Evolutionary conservation across 2,888 invertebrate genomes (phyloP).

Genomic region (Candidula unifasciata): DNA sequence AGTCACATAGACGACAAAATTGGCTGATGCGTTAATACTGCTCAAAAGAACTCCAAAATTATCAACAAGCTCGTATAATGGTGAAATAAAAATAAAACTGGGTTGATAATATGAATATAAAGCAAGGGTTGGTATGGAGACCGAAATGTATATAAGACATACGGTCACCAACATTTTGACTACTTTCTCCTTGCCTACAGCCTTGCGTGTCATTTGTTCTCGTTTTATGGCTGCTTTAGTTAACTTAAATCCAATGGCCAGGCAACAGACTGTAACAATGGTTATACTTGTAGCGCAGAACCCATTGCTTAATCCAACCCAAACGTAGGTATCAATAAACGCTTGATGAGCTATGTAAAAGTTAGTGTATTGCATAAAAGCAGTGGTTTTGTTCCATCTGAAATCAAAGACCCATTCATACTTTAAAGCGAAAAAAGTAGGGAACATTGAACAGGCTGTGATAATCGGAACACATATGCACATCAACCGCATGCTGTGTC

Average conservation of each 20-base stretch:
- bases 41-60: slow-evolving; percentile 15
- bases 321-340: slow-evolving; percentile 23
- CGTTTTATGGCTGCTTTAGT: slow-evolving; percentile 2
- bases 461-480: neutral
- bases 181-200: neutral
- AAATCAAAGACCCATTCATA: slow-evolving; percentile 7
- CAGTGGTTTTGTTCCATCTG: neutral
- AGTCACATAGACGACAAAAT: slow-evolving; percentile 32
- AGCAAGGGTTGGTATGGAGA: slow-evolving; percentile 27
- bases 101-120: slow-evolving; percentile 38
- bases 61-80: neutral
- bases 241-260: slow-evolving; percentile 30
- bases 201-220: neutral
- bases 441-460: neutral
- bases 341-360: slow-evolving; percentile 16
- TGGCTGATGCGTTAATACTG: slow-evolving; percentile 18
- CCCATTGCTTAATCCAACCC: slow-evolving; percentile 28
- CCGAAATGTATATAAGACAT: neutral
- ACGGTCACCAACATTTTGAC: slow-evolving; percentile 40
- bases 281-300: slow-evolving; percentile 17
- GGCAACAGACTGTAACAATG: slow-evolving; percentile 7
- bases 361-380: slow-evolving; percentile 8
- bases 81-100: neutral
- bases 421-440: slow-evolving; percentile 27
- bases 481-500: neutral